These are phyloP conservation scores for Serinus canaria DNA, from an alignment of 2,113 vertebrate genomes.

Conservation along the genomic window DNA sequence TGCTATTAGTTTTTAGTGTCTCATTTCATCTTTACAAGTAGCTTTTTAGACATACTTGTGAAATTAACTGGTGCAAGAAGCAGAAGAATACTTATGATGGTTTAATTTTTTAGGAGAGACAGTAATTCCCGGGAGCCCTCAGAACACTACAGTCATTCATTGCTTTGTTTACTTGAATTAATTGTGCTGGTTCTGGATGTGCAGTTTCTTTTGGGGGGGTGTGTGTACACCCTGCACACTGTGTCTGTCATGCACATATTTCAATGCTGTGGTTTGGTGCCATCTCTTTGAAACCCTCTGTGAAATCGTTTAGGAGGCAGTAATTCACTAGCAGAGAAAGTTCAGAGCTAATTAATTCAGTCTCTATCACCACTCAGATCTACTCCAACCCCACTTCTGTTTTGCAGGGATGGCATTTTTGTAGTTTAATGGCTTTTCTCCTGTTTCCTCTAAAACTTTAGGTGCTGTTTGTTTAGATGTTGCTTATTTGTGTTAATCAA, in stretches of 20 bases:
- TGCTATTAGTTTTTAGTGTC: slow-evolving; percentile 1
- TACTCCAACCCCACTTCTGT: not conserved
- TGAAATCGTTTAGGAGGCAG: not conserved
- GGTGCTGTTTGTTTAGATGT: not conserved
- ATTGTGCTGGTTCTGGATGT: not conserved
- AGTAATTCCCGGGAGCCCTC: not conserved
- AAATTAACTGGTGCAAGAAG: not conserved
- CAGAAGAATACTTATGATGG: not conserved
- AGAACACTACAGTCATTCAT: not conserved
- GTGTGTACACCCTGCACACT: rapidly evolving
- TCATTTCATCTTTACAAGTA: slow-evolving; percentile 22
- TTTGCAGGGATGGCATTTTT: not conserved
- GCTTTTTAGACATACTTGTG: slow-evolving; percentile 9
- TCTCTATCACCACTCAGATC: not conserved
- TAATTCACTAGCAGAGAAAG: not conserved
- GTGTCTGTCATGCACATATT: not conserved
- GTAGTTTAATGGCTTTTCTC: not conserved
- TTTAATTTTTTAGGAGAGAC: not conserved
- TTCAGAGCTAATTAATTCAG: not conserved
- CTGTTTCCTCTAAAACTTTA: not conserved
- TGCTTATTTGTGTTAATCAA: not conserved
- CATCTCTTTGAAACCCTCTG: not conserved
- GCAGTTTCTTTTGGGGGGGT: not conserved
- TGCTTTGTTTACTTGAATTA: not conserved
- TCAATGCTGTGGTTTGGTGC: not conserved